Evolutionary conservation across 2,797 vertebrate genomes (phyloP), one percentile per base, ranked within the genome.

Genomic region (Zonotrichia albicollis): DNA sequence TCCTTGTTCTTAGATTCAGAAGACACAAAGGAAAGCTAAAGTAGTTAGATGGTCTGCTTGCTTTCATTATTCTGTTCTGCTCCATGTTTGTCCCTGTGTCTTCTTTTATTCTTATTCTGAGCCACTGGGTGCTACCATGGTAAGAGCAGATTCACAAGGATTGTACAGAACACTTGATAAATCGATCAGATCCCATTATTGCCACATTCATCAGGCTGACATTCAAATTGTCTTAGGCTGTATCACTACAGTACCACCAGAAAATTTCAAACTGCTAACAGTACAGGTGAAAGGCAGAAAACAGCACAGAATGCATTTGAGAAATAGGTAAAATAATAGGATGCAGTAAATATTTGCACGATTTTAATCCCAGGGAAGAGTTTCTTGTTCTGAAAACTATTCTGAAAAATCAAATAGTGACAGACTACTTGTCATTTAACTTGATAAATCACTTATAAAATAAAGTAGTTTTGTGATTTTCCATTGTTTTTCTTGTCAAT

Each of bases 191-290:
- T 12, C 34, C 14, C 13, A 85, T 67, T 84, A 86, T 25, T 88
- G 57, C 50, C 19, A 53, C 88, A 95, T 87, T 79, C 74, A 91
- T 93, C 71, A 91, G 70, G 29, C n/a, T 93, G 80, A 93, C 67
- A 90, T 79, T 88, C 88, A 86, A 91, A 94, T 81, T 87, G 54
- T 75, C 58, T 43, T 13, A 2, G 13, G 14, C 6, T 60, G 42
- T 66, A 83, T 74, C 55, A 79, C 32, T 25, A 66, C 3, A 75
- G 42, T 3, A 45, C 45, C 55, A 76, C 25, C 60, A 70, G 60
- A 79, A 82, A 67, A 50, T 12, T 72, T 70, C 43, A 23, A 48
- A 58, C 42, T 53, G 51, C 70, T 79, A 84, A 82, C 23, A 70
- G 29, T 17, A 42, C 26, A 57, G 42, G 16, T 74, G 20, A 82